These are phyloP conservation scores for Eulithis testata DNA, from an alignment of 2,888 invertebrate genomes.

Conservation along the genomic window DNA sequence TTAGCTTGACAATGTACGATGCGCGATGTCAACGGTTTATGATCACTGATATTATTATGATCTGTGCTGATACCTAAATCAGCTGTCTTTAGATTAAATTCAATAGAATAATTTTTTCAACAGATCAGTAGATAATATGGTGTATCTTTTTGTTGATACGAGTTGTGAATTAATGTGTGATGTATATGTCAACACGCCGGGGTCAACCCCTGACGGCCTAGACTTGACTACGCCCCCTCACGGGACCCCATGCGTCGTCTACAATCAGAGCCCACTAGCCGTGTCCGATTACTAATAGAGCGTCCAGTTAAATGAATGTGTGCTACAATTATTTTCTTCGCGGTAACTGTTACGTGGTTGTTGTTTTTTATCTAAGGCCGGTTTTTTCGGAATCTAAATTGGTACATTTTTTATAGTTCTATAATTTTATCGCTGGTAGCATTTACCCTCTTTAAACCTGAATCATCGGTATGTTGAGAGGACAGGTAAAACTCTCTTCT, in stretches of 20 bases:
- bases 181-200: neutral
- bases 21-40: no score
- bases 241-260: slow-evolving; percentile 28
- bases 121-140: no score
- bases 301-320: slow-evolving; percentile 34
- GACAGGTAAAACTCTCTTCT: no score
- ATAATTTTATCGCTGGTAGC: neutral
- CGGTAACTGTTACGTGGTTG: slow-evolving; percentile 31
- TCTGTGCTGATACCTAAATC: no score
- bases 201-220: neutral
- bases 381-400: neutral
- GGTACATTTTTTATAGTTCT: neutral
- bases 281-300: slow-evolving; percentile 37
- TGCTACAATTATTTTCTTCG: slow-evolving; percentile 28
- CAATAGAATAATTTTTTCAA: no score
- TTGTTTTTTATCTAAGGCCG: slow-evolving; percentile 17
- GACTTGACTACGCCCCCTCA: slow-evolving; percentile 22
- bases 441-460: neutral
- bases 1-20: no score
- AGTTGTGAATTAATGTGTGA: no score
- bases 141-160: no score
- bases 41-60: no score
- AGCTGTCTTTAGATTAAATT: no score
- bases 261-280: slow-evolving; percentile 31
- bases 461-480: no score